phyloP scores from a whole-genome alignment of 2,113 vertebrate genomes.

The Rhabdornis inornatus region DNA sequence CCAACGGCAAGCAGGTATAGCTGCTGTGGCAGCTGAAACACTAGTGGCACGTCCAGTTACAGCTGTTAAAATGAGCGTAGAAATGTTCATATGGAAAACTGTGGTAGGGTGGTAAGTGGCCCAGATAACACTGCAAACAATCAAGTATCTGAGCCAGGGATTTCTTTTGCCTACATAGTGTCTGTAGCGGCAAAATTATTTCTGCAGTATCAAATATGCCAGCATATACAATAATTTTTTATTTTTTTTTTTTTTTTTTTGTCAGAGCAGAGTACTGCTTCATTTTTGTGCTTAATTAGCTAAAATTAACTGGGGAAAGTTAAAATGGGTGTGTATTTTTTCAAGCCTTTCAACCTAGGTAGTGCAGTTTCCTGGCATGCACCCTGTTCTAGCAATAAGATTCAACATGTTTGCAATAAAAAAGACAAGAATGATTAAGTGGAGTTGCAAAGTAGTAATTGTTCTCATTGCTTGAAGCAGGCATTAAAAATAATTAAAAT shows the following conservation, averaged over 20 bases:
- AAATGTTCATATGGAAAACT: neutral
- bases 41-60: rapidly evolving
- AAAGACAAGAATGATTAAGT: slow-evolving; percentile 1
- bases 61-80: neutral
- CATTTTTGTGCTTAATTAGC: neutral
- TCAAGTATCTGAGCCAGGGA: neutral
- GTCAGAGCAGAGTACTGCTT: neutral
- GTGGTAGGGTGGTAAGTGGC: rapidly evolving
- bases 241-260: neutral
- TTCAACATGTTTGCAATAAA: neutral
- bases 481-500: slow-evolving; percentile 65
- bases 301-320: neutral
- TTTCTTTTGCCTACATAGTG: neutral
- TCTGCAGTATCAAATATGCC: neutral
- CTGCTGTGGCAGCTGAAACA: neutral
- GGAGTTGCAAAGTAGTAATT: slow-evolving; percentile 15
- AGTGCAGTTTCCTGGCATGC: neutral
- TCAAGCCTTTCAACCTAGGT: neutral
- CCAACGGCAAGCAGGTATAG: neutral
- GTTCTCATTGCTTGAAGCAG: slow-evolving; percentile 45
- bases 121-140: neutral
- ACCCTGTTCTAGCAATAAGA: neutral
- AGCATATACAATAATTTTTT: neutral
- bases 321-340: neutral
- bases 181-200: neutral